phyloP scores from a whole-genome alignment of 2,888 invertebrate species.

The Amphipoea oculea region DNA sequence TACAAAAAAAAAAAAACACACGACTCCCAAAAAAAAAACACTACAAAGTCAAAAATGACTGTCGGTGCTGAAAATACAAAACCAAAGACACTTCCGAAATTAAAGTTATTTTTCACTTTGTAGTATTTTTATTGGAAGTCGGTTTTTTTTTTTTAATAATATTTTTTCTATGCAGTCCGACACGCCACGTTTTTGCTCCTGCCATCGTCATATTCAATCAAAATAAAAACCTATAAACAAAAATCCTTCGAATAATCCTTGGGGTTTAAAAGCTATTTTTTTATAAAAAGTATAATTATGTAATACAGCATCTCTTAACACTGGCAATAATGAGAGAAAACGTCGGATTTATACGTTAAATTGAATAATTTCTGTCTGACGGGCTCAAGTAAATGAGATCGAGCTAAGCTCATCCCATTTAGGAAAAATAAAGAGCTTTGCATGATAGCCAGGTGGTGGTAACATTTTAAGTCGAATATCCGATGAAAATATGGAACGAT shows the following conservation, averaged over 20 bases:
- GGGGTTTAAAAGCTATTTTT: conserved; percentile 69
- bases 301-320: conserved; percentile 74
- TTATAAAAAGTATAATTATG: conserved; percentile 70
- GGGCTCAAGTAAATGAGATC: conserved; percentile 82
- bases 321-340: conserved; percentile 81
- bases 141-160: too few relatives aligned
- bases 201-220: too few relatives aligned
- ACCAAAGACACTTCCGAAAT: too few relatives aligned
- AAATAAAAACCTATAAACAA: conserved; percentile 13
- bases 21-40: too few relatives aligned
- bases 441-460: conserved; percentile 43
- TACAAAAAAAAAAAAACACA: too few relatives aligned
- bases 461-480: conserved; percentile 44
- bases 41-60: too few relatives aligned
- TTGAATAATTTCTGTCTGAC: conserved; percentile 83
- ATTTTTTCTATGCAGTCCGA: too few relatives aligned
- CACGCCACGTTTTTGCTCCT: too few relatives aligned
- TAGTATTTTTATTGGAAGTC: too few relatives aligned
- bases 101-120: too few relatives aligned
- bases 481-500: conserved; percentile 28
- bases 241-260: conserved; percentile 13
- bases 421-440: conserved; percentile 71
- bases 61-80: too few relatives aligned
- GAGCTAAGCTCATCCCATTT: conserved; percentile 73
- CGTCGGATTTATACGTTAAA: conserved; percentile 81